Base-by-base conservation (phyloP, 2,113 vertebrate genomes). In the Varanus komodoensis region DNA sequence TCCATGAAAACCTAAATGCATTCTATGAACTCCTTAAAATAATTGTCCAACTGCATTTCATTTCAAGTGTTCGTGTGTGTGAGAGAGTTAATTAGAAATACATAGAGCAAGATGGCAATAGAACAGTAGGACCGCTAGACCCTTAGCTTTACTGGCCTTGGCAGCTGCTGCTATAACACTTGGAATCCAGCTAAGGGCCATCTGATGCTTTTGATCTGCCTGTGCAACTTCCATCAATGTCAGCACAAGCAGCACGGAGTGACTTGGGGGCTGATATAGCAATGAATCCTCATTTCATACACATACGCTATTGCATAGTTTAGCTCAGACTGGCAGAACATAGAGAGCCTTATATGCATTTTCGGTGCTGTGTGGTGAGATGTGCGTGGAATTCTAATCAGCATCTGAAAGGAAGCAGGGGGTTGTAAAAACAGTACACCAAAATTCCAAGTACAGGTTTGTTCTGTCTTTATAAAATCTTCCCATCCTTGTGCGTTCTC, bases 351-450 rank as follows among this genome's bases (percentile, higher is more conserved):
- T 90, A 82, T 87, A 93, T 86, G 91, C 93, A 87, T 96, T 95
- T 95, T 86, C 92, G 75, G 68, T 92, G 88, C 92, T 79, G 84
- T 64, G 89, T 92, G 25, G 78, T 74, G 87, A 50, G 85, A 89
- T 93, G 92, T 5, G 9, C 77, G 80, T 91, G 82, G 92, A 95
- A 96, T 96, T 89, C 92, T 96, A 94, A 96, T 94, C 89, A 95
- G 86, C 74, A n/a, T 83, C 44, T 93, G 95, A 95, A 96, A 95
- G 88, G 74, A 82, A 91, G 90, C 0, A 3, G 57, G 52, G 82
- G 64, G 80, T 95, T 92, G 90, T 89, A 93, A 93, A 94, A 87
- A 90, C 34, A 89, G 89, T 73, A 68, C 87, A 93, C 84, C 25
- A 0, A 95, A 94, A 94, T 44, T 29, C 61, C 79, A 89, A 94